These are phyloP conservation scores for Leptothorax acervorum DNA, from an alignment of 2,888 invertebrate species.

Conservation along the genomic window DNA sequence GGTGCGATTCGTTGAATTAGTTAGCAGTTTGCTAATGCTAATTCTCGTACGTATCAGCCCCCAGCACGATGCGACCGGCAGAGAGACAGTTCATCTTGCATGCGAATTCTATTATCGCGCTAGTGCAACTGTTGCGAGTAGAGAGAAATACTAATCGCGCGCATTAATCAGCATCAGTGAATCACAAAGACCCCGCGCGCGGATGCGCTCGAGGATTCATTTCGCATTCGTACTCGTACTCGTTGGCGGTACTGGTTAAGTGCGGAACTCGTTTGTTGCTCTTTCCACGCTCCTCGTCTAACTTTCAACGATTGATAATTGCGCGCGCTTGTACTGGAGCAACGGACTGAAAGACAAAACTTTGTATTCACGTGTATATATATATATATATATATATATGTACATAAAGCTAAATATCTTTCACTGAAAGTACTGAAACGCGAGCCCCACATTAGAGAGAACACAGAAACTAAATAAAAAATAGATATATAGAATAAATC, in stretches of 20 bases:
- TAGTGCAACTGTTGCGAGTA: constrained; percentile 1
- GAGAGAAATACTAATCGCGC: constrained; percentile 11
- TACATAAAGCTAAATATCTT: neutral
- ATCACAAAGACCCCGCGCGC: constrained; percentile 28
- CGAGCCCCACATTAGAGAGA: neutral
- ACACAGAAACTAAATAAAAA: neutral
- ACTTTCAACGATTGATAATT: constrained; percentile 40
- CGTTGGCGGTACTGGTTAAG: neutral
- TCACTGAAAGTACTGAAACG: neutral
- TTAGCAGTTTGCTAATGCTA: constrained; percentile 42
- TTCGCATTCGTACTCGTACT: constrained; percentile 15
- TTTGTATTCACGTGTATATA: neutral
- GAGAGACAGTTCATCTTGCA: constrained; percentile 38
- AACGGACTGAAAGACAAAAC: neutral
- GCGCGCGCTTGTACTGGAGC: neutral
- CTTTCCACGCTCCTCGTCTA: constrained; percentile 22
- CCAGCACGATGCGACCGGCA: neutral
- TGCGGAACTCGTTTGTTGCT: constrained; percentile 17
- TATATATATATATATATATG: neutral
- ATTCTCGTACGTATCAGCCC: constrained; percentile 12
- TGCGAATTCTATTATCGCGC: constrained; percentile 53
- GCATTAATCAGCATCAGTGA: constrained; percentile 51
- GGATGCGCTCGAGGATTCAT: neutral
- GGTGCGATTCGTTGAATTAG: constrained; percentile 34
- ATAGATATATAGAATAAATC: neutral